phyloP scores from a whole-genome alignment of 2,113 vertebrate species.

The Octodon degus region DNA sequence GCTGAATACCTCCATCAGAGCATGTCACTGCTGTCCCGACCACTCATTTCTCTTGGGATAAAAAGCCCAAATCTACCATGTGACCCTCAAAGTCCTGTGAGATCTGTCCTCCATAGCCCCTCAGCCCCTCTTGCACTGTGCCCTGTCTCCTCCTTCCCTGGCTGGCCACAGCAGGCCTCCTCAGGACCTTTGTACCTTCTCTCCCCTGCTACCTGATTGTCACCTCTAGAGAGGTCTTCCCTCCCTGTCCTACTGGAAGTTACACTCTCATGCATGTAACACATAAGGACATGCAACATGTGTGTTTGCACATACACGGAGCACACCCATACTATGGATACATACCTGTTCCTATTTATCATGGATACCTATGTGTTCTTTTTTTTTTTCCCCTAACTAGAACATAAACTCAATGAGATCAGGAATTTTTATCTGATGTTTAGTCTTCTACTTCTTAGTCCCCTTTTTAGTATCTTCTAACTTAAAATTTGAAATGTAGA shows the following conservation, averaged over 20 bases:
- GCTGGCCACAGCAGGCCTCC: not conserved
- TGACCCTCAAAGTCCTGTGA: not conserved
- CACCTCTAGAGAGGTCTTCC: not conserved
- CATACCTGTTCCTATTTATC: not conserved
- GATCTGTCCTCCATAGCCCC: not conserved
- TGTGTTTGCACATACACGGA: not conserved
- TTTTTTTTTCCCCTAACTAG: not conserved
- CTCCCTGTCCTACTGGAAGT: not conserved
- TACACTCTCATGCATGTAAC: not conserved
- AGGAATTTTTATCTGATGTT: not conserved
- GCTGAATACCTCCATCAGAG: conserved; percentile 26
- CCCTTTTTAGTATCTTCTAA: not conserved
- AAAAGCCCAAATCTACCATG: not conserved
- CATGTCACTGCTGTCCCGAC: not conserved
- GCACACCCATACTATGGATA: not conserved
- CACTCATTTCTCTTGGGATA: not conserved
- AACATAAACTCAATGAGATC: not conserved
- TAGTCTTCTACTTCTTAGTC: not conserved
- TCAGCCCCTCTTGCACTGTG: not conserved
- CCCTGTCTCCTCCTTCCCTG: not conserved
- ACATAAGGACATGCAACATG: not conserved
- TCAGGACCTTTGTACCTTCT: conserved; percentile 5
- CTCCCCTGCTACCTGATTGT: not conserved
- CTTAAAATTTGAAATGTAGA: not conserved
- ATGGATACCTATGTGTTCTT: not conserved